A percentile compares a stretch with the other conserved stretches of the same genome.
phyloP scores from a whole-genome alignment of 2,113 vertebrate species.

The Phocoena sinus region DNA sequence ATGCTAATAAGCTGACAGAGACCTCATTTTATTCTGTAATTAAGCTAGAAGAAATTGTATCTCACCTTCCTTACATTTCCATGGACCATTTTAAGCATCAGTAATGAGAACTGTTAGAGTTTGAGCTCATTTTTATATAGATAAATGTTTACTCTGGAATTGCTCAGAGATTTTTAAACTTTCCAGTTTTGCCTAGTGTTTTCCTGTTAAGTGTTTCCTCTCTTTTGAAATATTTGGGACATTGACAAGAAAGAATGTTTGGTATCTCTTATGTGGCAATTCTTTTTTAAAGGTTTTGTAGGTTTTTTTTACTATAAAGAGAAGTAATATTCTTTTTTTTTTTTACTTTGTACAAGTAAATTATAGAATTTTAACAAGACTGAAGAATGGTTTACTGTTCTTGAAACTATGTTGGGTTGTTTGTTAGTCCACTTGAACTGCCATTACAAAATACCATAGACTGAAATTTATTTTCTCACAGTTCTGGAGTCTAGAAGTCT shows the following conservation, averaged over 20 bases:
- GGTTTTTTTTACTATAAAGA: too few species aligned
- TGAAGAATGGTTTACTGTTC: background rate
- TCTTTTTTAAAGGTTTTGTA: too few species aligned
- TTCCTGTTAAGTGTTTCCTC: background rate
- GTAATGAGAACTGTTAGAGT: background rate
- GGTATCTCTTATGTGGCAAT: too few species aligned
- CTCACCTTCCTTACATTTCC: background rate
- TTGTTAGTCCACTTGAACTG: background rate
- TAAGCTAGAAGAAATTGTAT: background rate
- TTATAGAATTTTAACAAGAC: conserved; percentile 10
- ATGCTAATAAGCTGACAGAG: background rate
- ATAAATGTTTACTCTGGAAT: background rate
- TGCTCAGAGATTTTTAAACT: conserved; percentile 12
- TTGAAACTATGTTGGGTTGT: background rate
- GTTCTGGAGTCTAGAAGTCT: background rate
- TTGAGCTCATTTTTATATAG: background rate
- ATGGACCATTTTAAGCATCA: background rate
- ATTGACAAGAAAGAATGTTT: background rate
- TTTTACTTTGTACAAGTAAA: background rate
- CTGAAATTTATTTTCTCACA: background rate
- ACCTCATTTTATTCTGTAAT: background rate
- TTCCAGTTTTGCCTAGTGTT: background rate
- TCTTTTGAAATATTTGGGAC: background rate
- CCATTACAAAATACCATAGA: background rate
- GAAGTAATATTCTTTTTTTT: background rate